Percentiles rank a stretch among this genome's conserved stretches.
These are phyloP conservation scores for Sciurus carolinensis DNA, from an alignment of 2,797 vertebrate species.

Conservation along the genomic window DNA sequence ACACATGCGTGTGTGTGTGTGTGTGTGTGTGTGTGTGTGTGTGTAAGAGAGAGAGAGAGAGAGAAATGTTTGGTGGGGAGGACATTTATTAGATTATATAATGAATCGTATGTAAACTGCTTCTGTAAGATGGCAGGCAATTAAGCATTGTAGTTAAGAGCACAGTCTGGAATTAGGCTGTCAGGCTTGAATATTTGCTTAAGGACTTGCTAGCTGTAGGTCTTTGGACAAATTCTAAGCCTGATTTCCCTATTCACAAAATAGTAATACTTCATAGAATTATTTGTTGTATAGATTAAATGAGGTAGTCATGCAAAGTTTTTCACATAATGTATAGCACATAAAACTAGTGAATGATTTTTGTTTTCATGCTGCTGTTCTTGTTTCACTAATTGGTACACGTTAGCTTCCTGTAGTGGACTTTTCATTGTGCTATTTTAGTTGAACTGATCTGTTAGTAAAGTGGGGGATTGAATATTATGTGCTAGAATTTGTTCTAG, in stretches of 20 bases:
- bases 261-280: slow-evolving; percentile 77
- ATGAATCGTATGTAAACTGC: slow-evolving; percentile 11
- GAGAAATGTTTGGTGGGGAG: background rate
- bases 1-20: background rate
- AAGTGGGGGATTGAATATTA: background rate
- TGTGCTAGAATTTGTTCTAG: slow-evolving; percentile 60
- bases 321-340: slow-evolving; percentile 21
- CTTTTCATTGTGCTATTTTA: slow-evolving; percentile 55
- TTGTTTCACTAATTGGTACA: slow-evolving; percentile 52
- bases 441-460: slow-evolving; percentile 41
- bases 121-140: slow-evolving; percentile 36
- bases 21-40: background rate
- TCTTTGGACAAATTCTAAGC: slow-evolving; percentile 58
- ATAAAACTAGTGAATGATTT: slow-evolving; percentile 34
- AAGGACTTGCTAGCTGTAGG: slow-evolving; percentile 14
- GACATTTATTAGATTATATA: background rate
- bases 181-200: slow-evolving; percentile 60
- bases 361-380: slow-evolving; percentile 61
- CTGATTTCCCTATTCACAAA: slow-evolving; percentile 76
- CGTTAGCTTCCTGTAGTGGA: slow-evolving; percentile 9
- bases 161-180: slow-evolving; percentile 42
- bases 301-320: slow-evolving; percentile 27
- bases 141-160: slow-evolving; percentile 61
- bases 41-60: no score
- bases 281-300: slow-evolving; percentile 64